Conservation (phyloP, 2,797 vertebrate species). For the Bradypus variegatus region DNA sequence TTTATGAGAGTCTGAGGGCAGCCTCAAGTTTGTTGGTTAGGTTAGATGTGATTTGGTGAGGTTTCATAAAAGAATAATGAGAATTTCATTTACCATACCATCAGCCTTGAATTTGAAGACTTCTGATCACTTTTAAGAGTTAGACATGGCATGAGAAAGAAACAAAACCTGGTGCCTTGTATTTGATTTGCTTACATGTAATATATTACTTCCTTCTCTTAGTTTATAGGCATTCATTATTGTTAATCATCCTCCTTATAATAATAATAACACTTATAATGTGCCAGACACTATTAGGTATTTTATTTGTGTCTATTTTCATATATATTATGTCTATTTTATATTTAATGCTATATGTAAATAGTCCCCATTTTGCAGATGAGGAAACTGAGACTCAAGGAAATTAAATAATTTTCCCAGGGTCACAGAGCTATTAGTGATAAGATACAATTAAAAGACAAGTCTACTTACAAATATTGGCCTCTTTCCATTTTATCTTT, state of each 20-base stretch:
- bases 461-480: not conserved
- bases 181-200: not conserved
- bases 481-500: not conserved
- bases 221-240: not conserved
- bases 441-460: not conserved
- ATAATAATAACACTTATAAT: not conserved
- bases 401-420: conserved; percentile 6
- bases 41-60: conserved; percentile 2
- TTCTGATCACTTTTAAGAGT: conserved; percentile 30
- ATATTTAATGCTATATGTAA: not conserved
- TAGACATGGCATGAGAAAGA: not conserved
- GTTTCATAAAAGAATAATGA: not conserved
- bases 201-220: not conserved
- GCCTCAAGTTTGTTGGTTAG: not conserved
- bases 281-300: not conserved
- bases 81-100: not conserved
- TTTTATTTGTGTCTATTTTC: not conserved
- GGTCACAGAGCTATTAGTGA: not conserved
- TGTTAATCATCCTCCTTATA: not conserved
- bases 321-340: too few relatives aligned
- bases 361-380: not conserved
- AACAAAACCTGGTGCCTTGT: not conserved
- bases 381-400: not conserved
- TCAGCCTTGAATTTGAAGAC: conserved; percentile 14
- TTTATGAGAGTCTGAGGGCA: not conserved